Base-by-base conservation (phyloP, 2,113 vertebrate genomes). In the Laterallus jamaicensis region DNA sequence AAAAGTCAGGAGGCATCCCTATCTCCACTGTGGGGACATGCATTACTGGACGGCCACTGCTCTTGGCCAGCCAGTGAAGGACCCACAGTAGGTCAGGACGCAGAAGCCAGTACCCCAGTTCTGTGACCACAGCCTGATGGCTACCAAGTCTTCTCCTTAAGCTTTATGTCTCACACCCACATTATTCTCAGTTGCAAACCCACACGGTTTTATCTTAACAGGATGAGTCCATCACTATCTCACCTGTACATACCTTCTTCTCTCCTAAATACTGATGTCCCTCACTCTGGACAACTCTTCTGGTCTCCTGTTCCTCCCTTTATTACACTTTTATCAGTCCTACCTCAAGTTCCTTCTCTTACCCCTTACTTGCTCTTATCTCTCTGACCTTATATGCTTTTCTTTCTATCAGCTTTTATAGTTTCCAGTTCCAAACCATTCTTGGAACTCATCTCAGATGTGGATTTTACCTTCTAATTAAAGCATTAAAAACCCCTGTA, bases 391-490 rank as follows among this genome's bases (percentile, higher is more conserved):
- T 24, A 37, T 4, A 77, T 28, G 6, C 4, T 67, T 82, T 49
- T 58, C 8, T n/a, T 74, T 80, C 52, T 31, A 64, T 12, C 40
- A 87, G 56, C 26, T 42, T 58, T 40, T 74, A 66, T 14, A 87
- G 80, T 77, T 96, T 93, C 85, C 83, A 82, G 62, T 95, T 67
- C 82, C 77, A 81, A 77, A 55, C 12, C 62, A 91, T 90, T 76
- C 76, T 71, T 77, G 81, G 42, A 88, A 88, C 76, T 62, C 39
- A 59, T 84, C 62, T 90, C 32, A 88, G 77, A 95, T 60, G 55
- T 68, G 49, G 92, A 91, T 93, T 82, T 86, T 92, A 96, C 79
- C 31, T 70, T 88, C 62, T 93, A 64, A 90, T 37, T 80, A 83
- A 97, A 95, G 78, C 59, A 94, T 79, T 77, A 86, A 76, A 95